Conservation (phyloP, 2,797 vertebrate species). For the Pseudomugil gertrudae region DNA sequence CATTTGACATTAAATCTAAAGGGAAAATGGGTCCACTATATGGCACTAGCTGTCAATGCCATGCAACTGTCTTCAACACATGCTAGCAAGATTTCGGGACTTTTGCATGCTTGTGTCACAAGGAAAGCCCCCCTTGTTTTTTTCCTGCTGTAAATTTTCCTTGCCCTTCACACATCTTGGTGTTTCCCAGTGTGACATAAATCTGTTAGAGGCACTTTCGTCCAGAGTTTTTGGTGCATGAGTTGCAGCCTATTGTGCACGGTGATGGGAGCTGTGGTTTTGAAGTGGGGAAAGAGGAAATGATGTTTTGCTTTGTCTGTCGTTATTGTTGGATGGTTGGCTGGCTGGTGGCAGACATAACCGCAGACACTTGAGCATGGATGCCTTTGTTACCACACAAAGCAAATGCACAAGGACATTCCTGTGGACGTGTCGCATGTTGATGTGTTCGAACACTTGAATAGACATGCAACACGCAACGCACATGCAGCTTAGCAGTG, state of each 20-base stretch:
- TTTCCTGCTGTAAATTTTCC: slow-evolving; percentile 53
- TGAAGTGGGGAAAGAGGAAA: slow-evolving; percentile 46
- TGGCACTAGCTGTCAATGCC: background rate
- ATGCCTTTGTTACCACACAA: background rate
- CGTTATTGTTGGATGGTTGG: slow-evolving; percentile 6
- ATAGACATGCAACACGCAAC: accelerated
- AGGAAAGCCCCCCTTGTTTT: slow-evolving; percentile 14
- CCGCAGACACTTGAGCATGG: slow-evolving; percentile 7
- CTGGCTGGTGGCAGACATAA: background rate
- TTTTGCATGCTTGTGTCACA: slow-evolving; percentile 6
- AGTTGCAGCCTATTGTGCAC: slow-evolving; percentile 45
- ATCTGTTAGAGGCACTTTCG: slow-evolving; percentile 40
- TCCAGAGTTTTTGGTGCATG: slow-evolving; percentile 26
- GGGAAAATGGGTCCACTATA: no score
- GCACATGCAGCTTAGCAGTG: accelerated
- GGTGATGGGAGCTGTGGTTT: slow-evolving; percentile 34
- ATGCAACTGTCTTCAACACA: background rate
- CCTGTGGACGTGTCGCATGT: background rate
- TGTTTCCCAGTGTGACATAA: slow-evolving; percentile 26
- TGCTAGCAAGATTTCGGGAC: background rate
- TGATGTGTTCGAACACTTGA: background rate
- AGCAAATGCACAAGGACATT: background rate
- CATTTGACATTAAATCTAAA: no score
- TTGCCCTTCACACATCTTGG: slow-evolving; percentile 14
- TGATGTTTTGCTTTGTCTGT: slow-evolving; percentile 8